phyloP scores from a whole-genome alignment of 1,140 invertebrate species.

The Diorhabda elongata region DNA sequence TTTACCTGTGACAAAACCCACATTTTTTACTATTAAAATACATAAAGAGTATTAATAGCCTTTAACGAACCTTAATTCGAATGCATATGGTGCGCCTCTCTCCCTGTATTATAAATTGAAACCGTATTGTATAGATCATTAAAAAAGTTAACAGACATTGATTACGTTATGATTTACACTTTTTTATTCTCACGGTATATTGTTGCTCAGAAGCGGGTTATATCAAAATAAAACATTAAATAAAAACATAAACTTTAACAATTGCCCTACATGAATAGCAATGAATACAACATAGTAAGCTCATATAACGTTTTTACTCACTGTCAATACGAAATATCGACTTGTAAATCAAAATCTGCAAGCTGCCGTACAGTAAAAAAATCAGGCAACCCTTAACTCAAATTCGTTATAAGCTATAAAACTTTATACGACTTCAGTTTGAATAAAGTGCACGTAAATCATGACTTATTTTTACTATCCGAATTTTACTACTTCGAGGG shows the following conservation, averaged over 20 bases:
- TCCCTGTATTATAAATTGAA: neutral
- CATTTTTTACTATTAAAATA: no score
- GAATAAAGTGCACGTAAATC: neutral
- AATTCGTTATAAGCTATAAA: slow-evolving; percentile 3
- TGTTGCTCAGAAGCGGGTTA: neutral
- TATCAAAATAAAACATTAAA: slow-evolving; percentile 3
- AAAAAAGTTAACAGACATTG: neutral
- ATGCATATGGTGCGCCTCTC: no score
- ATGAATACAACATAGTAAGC: neutral
- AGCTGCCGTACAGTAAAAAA: neutral
- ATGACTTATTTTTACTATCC: slow-evolving; percentile 1
- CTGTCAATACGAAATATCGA: slow-evolving; percentile 2
- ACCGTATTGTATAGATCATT: neutral
- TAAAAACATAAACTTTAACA: neutral
- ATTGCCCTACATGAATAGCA: neutral
- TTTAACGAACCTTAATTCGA: no score
- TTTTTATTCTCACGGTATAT: neutral
- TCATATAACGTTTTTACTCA: slow-evolving; percentile 3
- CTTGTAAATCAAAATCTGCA: slow-evolving; percentile 2
- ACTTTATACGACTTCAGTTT: slow-evolving; percentile 1
- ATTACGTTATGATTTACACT: slow-evolving; percentile 1
- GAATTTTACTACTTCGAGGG: neutral
- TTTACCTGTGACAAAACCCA: no score
- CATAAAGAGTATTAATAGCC: no score
- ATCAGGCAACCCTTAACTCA: neutral